A percentile compares a stretch with the other conserved stretches of the same genome.
Conservation (phyloP, 2,888 invertebrate species). For the Crocallis elinguaria region DNA sequence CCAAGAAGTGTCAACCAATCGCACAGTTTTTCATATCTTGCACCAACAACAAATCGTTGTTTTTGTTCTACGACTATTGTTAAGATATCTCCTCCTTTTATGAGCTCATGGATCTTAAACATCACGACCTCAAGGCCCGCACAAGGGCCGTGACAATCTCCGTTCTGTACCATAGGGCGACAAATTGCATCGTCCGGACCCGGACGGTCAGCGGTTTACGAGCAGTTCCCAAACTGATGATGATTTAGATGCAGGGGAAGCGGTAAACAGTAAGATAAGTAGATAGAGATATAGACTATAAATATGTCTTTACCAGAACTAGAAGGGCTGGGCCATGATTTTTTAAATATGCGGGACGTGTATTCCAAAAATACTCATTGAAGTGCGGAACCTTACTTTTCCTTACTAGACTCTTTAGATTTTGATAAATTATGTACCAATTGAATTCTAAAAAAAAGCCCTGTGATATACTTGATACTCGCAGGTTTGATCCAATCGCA, state of each 20-base stretch:
- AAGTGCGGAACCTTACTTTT: no score
- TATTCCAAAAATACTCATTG: no score
- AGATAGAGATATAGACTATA: neutral
- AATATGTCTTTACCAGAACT: neutral
- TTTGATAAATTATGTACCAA: no score
- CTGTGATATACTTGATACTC: no score
- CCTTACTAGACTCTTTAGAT: no score
- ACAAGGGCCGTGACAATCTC: constrained; percentile 35
- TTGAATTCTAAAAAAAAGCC: no score
- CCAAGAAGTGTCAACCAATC: no score
- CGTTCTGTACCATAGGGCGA: constrained; percentile 40
- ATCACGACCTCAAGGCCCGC: constrained; percentile 26
- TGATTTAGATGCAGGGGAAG: constrained; percentile 81
- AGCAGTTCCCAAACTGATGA: constrained; percentile 77
- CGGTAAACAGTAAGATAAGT: constrained; percentile 62
- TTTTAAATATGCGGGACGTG: no score
- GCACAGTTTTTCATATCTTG: no score
- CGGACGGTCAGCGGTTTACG: constrained; percentile 75
- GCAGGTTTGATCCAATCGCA: no score
- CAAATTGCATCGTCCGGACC: constrained; percentile 42
- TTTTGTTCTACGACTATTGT: no score
- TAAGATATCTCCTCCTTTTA: constrained; percentile 1
- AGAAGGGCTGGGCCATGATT: neutral
- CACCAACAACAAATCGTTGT: no score
- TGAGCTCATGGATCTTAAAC: constrained; percentile 15